phyloP scores from a whole-genome alignment of 2,113 vertebrate species.

The Lophotis ruficrista region DNA sequence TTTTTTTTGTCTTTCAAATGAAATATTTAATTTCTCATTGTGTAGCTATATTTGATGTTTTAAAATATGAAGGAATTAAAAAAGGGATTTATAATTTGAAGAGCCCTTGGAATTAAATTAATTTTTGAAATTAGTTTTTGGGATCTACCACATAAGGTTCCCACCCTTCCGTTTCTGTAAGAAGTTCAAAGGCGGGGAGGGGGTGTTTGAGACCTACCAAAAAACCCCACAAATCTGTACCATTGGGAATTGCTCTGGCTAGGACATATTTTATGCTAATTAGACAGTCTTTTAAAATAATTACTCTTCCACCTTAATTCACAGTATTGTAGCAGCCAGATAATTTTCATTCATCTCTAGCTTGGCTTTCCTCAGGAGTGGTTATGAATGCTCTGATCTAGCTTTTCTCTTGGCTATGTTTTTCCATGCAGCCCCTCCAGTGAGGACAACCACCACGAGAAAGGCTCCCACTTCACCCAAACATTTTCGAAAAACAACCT shows the following conservation, averaged over 20 bases:
- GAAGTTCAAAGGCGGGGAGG: background rate
- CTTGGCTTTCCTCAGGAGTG: background rate
- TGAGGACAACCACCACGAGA: background rate
- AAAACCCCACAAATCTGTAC: background rate
- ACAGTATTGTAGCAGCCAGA: background rate
- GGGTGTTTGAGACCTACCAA: background rate
- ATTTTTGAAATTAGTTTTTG: background rate
- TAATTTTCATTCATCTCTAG: background rate
- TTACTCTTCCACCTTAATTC: background rate
- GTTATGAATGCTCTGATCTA: background rate
- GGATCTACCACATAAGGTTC: background rate
- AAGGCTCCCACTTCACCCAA: background rate
- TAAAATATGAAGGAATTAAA: background rate
- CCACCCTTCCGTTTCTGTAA: background rate
- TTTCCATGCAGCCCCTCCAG: constrained; percentile 1
- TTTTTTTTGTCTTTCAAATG: background rate
- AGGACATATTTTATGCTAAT: background rate
- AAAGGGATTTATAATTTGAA: background rate
- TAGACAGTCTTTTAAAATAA: background rate
- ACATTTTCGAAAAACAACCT: background rate
- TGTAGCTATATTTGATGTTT: background rate
- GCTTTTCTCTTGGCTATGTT: background rate
- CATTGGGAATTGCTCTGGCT: background rate
- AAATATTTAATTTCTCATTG: background rate
- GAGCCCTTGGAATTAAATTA: background rate